These are phyloP conservation scores for Mesembrinibis cayennensis DNA, from an alignment of 2,113 vertebrate species.

Conservation along the genomic window DNA sequence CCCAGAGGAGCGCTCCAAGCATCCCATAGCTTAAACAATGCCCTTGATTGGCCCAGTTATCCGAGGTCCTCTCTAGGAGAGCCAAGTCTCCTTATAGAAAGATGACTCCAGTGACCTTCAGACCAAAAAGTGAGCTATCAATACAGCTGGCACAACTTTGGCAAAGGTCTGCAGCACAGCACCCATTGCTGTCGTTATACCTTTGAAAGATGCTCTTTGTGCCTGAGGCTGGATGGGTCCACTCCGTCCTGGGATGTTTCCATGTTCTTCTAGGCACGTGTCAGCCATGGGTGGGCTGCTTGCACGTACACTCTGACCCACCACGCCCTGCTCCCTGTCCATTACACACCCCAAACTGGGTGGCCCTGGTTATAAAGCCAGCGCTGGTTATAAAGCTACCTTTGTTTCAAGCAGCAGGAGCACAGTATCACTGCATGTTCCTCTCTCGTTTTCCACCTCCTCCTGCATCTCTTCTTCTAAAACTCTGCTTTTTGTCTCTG, in stretches of 20 bases:
- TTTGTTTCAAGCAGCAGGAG: background rate
- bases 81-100: no score
- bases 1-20: background rate
- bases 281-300: background rate
- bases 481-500: background rate
- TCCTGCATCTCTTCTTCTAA: background rate
- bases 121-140: background rate
- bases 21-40: background rate
- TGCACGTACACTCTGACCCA: background rate
- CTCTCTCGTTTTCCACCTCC: background rate
- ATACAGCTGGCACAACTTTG: background rate
- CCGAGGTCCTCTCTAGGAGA: background rate
- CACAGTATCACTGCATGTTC: rapidly evolving
- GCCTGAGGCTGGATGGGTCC: background rate
- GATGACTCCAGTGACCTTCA: background rate
- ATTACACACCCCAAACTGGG: background rate
- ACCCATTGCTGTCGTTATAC: background rate
- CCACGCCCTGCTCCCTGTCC: background rate
- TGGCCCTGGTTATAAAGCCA: background rate
- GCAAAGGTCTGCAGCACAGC: background rate
- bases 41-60: background rate
- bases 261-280: rapidly evolving
- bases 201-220: background rate
- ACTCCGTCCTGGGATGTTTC: background rate
- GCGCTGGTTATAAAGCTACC: background rate